Evolutionary conservation across 2,113 vertebrate genomes (phyloP), one percentile per base, ranked within the genome.

Genomic region (Semnopithecus entellus): DNA sequence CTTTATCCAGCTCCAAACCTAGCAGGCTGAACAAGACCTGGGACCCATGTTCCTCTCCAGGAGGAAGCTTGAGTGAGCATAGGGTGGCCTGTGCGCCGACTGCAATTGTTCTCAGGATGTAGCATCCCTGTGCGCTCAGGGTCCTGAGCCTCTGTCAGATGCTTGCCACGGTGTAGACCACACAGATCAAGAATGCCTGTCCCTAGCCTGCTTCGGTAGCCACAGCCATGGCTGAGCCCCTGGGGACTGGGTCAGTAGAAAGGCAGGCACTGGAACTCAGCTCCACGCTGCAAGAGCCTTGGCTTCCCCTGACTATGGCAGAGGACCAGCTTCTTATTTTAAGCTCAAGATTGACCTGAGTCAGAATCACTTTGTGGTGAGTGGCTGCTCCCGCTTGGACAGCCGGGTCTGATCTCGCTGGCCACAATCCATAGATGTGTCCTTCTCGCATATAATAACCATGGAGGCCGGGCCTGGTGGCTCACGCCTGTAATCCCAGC

Each of bases 381-480:
- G 1, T 35, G 30, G 22, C 14, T 2, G 0, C 40, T 45, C 27
- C 55, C 0, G 2, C 52, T 8, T 3, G 2, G 68, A 9, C 5
- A 27, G 59, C 68, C 43, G 6, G 52, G 80, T 27, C 68, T 48
- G 48, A 55, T 75, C 57, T 57, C 18, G 1, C 22, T 0, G 13
- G 55, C 18, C 50, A 45, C 17, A 40, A 6, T 4, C 82, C 17
- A 1, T 11, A 4, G 12, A 48, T 80, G 79, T 1, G 0, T 45
- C 82, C 57, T 75, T 84, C 70, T 72, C 8, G 6, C 9, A 9
- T 6, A 0, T 32, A 45, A 25, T 18, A 16, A 17, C 14, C 0
- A 0, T 1, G 11, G 61, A 48, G 75, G 40, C 48, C 48, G 1
- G 48, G 48, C 48, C 48, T 48, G 48, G 48, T 50, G 48, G 48